Evolutionary conservation across 2,113 vertebrate genomes (phyloP), one percentile per base, ranked within the genome.

Genomic region (Orientallactaga bullata): DNA sequence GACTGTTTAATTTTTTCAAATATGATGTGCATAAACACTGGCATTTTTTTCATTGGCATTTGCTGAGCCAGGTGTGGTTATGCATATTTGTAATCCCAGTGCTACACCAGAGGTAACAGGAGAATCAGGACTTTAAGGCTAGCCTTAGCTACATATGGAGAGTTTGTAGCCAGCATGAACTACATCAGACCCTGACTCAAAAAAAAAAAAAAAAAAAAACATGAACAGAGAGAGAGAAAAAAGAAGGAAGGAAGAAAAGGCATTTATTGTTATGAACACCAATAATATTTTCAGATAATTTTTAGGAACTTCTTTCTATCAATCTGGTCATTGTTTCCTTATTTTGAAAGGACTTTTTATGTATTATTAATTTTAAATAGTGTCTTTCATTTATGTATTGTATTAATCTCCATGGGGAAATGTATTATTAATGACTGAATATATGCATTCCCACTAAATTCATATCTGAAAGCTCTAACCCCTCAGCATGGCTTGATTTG

Each of bases 1-100:
- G 82, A 81, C 72, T 42, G 13, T 35, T 63, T 73, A 80, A 78
- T 51, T 73, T 92, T 85, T 73, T n/a, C 74, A 88, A 82, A 68
- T 81, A 26, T 68, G 39, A 73, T 69, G 42, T 21, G 24, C 47
- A 77, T 81, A 93, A 92, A 66, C 24, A 69, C 24, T 69, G n/a
- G 18, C 28, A 63, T 30, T 51, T 30, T 78, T 88, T 90, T 86
- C 63, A 42, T 51, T 61, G 63, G 42, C n/a, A 63, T 47, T 51
- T 32, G 4, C 28, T 10, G 66, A 30, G 30, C 26, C 26, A 28
- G 28, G 66, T 28, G 12, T 68, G 66, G 66, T 68, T 3, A 28
- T 32, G 30, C 12, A 28, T 30, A 28, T 4, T 9, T 68, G 63
- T 32, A 32, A 68, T 68, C 28, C 30, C 30, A 32, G 11, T 0